These are phyloP conservation scores for Castor canadensis DNA, from an alignment of 2,113 vertebrate species.

Conservation along the genomic window DNA sequence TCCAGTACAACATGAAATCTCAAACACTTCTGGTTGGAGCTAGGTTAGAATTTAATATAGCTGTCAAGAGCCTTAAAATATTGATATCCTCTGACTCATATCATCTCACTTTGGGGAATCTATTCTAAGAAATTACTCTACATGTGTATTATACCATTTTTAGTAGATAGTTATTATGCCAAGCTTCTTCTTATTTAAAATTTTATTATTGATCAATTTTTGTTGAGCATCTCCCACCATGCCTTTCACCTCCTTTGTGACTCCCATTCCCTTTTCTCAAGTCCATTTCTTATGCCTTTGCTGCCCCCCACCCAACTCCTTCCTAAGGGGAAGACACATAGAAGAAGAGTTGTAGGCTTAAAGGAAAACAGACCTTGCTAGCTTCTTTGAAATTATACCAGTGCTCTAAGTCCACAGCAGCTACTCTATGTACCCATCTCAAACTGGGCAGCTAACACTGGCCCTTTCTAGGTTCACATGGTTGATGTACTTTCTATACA, in stretches of 20 bases:
- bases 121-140: background rate
- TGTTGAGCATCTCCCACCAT: background rate
- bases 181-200: background rate
- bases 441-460: background rate
- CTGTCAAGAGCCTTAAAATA: background rate
- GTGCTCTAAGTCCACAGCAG: background rate
- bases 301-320: accelerated
- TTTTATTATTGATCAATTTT: background rate
- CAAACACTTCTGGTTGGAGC: background rate
- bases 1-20: background rate
- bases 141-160: background rate
- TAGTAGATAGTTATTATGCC: background rate
- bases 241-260: background rate
- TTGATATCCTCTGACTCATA: background rate
- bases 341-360: background rate
- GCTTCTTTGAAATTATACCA: background rate
- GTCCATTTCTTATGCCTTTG: background rate
- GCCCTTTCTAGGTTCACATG: background rate
- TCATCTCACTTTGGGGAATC: background rate
- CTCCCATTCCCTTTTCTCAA: background rate
- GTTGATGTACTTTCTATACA: too few relatives aligned
- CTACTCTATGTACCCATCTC: background rate
- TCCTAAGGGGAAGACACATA: background rate
- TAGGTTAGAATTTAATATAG: background rate
- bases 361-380: background rate